These are phyloP conservation scores for Littorina saxatilis DNA, from an alignment of 1,140 invertebrate species.

Conservation along the genomic window DNA sequence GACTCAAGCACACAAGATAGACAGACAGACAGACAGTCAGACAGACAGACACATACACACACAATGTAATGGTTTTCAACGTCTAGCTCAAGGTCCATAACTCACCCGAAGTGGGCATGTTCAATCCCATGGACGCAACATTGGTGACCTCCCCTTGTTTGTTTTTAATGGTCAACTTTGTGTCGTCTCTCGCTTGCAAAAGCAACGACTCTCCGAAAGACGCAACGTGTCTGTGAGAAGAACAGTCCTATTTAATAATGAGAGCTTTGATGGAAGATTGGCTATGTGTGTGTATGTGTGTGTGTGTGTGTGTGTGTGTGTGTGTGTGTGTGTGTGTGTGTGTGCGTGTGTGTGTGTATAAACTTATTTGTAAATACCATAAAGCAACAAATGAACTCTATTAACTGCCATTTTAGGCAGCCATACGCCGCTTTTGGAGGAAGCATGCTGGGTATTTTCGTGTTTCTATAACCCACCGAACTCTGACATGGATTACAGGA, in stretches of 20 bases:
- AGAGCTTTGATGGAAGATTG: neutral
- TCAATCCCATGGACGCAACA: neutral
- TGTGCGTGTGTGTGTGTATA: neutral
- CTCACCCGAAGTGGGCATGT: neutral
- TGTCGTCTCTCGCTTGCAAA: neutral
- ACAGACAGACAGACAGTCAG: neutral
- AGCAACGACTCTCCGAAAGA: neutral
- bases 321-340: neutral
- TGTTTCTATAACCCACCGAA: too few relatives aligned
- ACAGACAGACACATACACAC: slow-evolving; percentile 20
- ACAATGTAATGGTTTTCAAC: neutral
- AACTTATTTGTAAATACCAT: neutral
- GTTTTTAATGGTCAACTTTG: neutral
- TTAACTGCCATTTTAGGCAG: too few relatives aligned
- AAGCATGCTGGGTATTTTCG: too few relatives aligned
- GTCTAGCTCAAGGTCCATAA: neutral
- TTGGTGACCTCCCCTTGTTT: slow-evolving; percentile 5
- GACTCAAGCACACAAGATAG: neutral
- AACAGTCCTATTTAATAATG: neutral
- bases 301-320: neutral
- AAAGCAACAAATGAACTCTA: too few relatives aligned
- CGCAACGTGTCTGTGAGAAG: neutral
- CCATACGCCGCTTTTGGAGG: too few relatives aligned
- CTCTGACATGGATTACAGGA: too few relatives aligned
- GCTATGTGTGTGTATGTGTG: neutral